Base-by-base conservation (phyloP, 2,797 vertebrate species). In the Gorsachius magnificus region DNA sequence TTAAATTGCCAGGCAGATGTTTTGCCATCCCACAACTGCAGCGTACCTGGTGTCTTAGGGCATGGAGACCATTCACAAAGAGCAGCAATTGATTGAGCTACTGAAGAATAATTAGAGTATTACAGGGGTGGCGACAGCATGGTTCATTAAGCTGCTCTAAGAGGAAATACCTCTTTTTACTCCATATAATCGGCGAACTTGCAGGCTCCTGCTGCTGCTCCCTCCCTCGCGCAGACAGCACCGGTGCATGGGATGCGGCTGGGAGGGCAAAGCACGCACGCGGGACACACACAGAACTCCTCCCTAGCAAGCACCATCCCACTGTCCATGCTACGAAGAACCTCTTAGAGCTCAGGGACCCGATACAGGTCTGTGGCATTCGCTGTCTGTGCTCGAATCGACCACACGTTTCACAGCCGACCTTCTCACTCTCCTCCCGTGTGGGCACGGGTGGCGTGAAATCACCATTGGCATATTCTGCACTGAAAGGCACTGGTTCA, bases 231-330 rank as follows among this genome's bases (percentile, higher is more conserved):
- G 2, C 29, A 29, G 29, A 16, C 26, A 57, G 56, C 45, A 16
- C 24, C 1, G 0, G 38, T 3, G 0, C 1, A 0, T 22, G 51
- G 54, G 31, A 45, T 20, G 46, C 50, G 48, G 46, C 51, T 36
- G 25, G 33, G 36, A 65, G 14, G 7, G 8, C 20, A 9, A 72
- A 22, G n/a, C 11, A 9, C 1, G 2, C 9, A 10, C 19, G 22
- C 36, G 15, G n/a, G 31, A 43, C 31, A 75, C 31, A 41, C 5
- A 3, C 28, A 13, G 31, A 38, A 6, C 4, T 65, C 19, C 33
- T 54, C 28, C 13, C 10, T 33, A 16, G 24, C 41, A 78, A 61
- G 20, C 20, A 31, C 41, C 20, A 1, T 24, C 45, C 38, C 25
- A 36, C 10, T 4, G 5, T 4, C 41, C 12, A 1, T 33, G 41